phyloP scores from a whole-genome alignment of 2,888 invertebrate species.

The Polydrusus tereticollis region DNA sequence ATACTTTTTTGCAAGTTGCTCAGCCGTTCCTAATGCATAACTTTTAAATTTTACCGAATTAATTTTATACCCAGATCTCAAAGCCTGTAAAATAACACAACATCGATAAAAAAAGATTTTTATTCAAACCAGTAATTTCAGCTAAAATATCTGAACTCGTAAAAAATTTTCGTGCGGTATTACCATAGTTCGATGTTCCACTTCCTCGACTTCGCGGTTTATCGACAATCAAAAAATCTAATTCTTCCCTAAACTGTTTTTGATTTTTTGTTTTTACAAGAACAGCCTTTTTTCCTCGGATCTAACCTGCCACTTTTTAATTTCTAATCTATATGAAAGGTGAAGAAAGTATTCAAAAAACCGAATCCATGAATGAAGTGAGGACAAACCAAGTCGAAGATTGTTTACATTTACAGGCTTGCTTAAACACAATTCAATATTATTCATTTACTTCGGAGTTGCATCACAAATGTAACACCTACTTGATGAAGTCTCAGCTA shows the following conservation, averaged over 20 bases:
- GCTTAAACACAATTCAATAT: slow-evolving; percentile 28
- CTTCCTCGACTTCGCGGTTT: slow-evolving; percentile 28
- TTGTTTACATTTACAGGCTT: neutral
- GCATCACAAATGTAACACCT: slow-evolving; percentile 20
- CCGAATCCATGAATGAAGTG: slow-evolving; percentile 39
- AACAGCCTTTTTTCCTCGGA: neutral
- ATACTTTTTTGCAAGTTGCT: neutral
- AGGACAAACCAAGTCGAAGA: slow-evolving; percentile 31
- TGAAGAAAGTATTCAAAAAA: slow-evolving; percentile 35
- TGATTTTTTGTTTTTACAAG: too few relatives aligned
- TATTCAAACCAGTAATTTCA: slow-evolving; percentile 28
- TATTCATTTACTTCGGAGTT: slow-evolving; percentile 22
- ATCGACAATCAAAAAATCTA: slow-evolving; percentile 16
- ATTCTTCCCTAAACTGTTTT: slow-evolving; percentile 26
- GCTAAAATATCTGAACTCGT: slow-evolving; percentile 18
- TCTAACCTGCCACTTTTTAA: slow-evolving; percentile 34
- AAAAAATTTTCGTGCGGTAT: slow-evolving; percentile 44
- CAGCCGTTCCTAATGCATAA: neutral
- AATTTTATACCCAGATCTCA: slow-evolving; percentile 9
- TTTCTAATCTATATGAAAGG: slow-evolving; percentile 21
- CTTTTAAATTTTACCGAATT: neutral
- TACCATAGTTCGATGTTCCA: slow-evolving; percentile 43
- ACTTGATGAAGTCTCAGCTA: slow-evolving; percentile 3
- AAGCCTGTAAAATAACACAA: neutral
- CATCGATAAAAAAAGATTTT: slow-evolving; percentile 16